phyloP scores from a whole-genome alignment of 2,113 vertebrate species.

The Egretta garzetta region DNA sequence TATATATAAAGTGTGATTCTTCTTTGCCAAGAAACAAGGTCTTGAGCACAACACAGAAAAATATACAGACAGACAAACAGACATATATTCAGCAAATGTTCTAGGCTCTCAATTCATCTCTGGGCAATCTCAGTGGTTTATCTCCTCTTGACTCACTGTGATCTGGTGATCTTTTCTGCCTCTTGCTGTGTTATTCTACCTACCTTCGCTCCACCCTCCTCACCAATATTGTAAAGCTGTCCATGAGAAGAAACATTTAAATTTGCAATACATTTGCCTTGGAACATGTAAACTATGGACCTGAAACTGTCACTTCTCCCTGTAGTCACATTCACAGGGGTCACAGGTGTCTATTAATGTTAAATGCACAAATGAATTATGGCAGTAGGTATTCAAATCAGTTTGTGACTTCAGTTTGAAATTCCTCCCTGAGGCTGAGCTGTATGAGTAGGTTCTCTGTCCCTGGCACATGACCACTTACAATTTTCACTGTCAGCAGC shows the following conservation, averaged over 20 bases:
- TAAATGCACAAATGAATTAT: background rate
- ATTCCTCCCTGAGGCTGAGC: background rate
- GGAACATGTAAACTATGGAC: background rate
- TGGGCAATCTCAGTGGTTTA: background rate
- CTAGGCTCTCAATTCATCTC: background rate
- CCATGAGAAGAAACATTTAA: background rate
- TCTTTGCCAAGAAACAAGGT: background rate
- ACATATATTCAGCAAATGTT: background rate
- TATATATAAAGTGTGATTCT: background rate
- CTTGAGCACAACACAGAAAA: background rate
- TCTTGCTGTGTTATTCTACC: background rate
- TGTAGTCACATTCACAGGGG: background rate
- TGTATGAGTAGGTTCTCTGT: background rate
- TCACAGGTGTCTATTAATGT: background rate
- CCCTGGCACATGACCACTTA: background rate
- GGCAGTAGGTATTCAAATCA: background rate
- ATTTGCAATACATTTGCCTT: background rate
- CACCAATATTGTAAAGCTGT: background rate
- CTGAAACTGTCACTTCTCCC: background rate
- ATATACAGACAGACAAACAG: background rate
- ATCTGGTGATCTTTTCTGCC: background rate
- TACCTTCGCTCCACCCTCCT: rapidly evolving
- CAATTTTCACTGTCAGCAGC: background rate
- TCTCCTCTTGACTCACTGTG: background rate
- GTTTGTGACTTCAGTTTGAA: background rate